phyloP scores from a whole-genome alignment of 1,140 invertebrate genomes.

The Camponotus floridanus region DNA sequence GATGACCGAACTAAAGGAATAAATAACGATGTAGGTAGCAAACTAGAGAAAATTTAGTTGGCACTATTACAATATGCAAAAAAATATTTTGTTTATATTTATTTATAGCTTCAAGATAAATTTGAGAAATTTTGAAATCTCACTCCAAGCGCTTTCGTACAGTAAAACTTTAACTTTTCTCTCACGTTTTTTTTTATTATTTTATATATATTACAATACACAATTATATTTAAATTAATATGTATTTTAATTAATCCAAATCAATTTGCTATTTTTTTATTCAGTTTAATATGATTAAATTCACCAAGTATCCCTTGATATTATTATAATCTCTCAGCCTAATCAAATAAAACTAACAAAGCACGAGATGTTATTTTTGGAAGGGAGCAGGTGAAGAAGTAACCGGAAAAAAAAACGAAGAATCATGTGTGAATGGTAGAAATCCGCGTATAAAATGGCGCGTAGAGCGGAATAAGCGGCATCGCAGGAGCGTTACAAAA shows the following conservation, averaged over 20 bases:
- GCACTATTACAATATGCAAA: background rate
- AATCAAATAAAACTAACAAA: background rate
- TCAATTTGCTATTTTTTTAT: background rate
- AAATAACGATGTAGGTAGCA: background rate
- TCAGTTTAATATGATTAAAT: background rate
- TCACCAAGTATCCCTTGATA: background rate
- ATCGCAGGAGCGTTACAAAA: constrained; percentile 69
- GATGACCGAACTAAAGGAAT: constrained; percentile 29
- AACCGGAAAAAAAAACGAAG: constrained; percentile 9
- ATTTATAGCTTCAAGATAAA: background rate
- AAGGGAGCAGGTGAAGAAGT: background rate
- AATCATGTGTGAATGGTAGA: constrained; percentile 39
- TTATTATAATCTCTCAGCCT: background rate
- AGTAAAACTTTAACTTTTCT: too few species aligned
- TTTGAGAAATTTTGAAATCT: background rate
- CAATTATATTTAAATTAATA: too few species aligned
- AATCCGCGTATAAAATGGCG: constrained; percentile 49
- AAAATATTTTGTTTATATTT: background rate
- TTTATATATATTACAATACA: background rate
- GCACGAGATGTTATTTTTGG: constrained; percentile 25
- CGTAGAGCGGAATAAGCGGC: constrained; percentile 41
- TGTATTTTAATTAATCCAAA: too few species aligned
- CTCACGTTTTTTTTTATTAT: background rate
- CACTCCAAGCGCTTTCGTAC: too few species aligned
- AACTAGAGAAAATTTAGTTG: background rate